phyloP scores from a whole-genome alignment of 2,888 invertebrate genomes.

The Brenthis ino region DNA sequence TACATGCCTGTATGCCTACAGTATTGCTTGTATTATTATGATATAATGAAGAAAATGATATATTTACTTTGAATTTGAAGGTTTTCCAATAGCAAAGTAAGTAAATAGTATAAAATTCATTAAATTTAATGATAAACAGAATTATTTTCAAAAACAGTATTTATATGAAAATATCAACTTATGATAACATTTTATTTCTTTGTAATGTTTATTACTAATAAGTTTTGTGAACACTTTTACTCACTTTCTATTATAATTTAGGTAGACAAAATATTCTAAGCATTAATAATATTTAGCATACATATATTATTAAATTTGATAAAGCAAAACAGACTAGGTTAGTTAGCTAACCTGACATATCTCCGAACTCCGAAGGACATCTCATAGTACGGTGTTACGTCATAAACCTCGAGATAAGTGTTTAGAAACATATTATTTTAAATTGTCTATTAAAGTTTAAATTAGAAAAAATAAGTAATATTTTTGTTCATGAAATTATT shows the following conservation, averaged over 20 bases:
- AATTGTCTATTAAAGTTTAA: too few species aligned
- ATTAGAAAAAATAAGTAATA: too few species aligned
- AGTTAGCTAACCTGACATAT: conserved; percentile 46
- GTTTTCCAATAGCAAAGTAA: too few species aligned
- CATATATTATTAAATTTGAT: conserved; percentile 41
- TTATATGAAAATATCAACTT: conserved; percentile 7
- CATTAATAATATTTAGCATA: background rate
- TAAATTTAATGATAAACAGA: too few species aligned
- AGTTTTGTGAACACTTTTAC: conserved; percentile 1
- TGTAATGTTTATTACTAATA: background rate
- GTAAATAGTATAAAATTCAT: too few species aligned
- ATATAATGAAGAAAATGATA: too few species aligned
- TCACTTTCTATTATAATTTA: conserved; percentile 18
- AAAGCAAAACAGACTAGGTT: conserved; percentile 54
- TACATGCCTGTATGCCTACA: too few species aligned
- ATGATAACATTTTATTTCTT: conserved; percentile 1
- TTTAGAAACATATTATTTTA: conserved; percentile 15
- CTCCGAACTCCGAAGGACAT: conserved; percentile 46
- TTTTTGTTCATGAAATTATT: too few species aligned
- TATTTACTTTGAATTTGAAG: too few species aligned
- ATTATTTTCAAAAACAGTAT: background rate
- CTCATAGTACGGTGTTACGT: conserved; percentile 29
- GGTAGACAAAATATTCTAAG: background rate
- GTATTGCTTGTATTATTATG: too few species aligned
- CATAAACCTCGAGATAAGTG: conserved; percentile 14